Evolutionary conservation across 2,113 vertebrate genomes (phyloP).

Genomic region (Phyllostomus discolor): DNA sequence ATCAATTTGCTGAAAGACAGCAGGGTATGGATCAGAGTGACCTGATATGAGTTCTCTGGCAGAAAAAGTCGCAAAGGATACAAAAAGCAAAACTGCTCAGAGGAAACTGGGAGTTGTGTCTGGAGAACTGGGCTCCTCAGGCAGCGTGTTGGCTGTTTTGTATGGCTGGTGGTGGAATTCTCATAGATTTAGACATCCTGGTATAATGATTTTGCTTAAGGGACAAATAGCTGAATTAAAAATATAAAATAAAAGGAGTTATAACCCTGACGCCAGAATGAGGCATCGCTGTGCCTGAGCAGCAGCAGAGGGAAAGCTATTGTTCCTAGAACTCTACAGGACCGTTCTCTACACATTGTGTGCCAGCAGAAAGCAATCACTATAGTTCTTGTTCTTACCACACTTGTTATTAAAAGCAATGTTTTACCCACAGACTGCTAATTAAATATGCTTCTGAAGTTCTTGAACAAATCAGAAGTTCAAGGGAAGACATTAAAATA

Average conservation of each 20-base stretch:
- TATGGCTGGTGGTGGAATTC: not conserved
- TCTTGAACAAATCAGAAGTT: slow-evolving; percentile 39
- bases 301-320: not conserved
- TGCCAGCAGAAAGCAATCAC: not conserved
- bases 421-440: not conserved
- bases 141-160: not conserved
- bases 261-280: not conserved
- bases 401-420: not conserved
- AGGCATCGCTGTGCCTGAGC: not conserved
- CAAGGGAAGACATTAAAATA: slow-evolving; percentile 4
- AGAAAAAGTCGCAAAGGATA: not conserved
- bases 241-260: not conserved
- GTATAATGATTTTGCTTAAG: not conserved
- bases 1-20: not conserved
- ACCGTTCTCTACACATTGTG: rapidly evolving
- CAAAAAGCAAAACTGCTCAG: not conserved
- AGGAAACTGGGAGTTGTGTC: not conserved
- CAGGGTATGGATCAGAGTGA: not conserved
- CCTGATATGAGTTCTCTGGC: not conserved
- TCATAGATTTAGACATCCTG: not conserved
- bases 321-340: rapidly evolving
- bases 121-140: not conserved
- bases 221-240: not conserved
- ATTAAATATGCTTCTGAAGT: slow-evolving; percentile 1
- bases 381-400: not conserved